Evolutionary conservation across 2,113 vertebrate genomes (phyloP).

Genomic region (Eulemur rufifrons): DNA sequence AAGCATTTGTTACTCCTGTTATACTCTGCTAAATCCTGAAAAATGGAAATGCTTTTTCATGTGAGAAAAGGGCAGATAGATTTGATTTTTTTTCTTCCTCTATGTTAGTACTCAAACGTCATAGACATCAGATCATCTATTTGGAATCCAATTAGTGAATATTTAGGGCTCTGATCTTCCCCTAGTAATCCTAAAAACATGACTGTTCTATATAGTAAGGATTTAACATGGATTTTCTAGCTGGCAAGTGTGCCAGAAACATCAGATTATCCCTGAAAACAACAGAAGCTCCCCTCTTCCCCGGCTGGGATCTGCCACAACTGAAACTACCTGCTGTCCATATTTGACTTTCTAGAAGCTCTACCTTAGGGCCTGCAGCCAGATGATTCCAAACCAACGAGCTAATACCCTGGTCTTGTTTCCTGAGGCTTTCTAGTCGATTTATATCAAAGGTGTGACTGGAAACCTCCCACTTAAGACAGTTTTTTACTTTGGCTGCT

Average conservation of each 20-base stretch:
- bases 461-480: neutral
- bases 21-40: neutral
- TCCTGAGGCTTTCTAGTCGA: constrained; percentile 53
- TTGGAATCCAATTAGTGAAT: constrained; percentile 51
- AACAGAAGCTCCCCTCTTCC: constrained; percentile 6
- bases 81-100: neutral
- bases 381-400: constrained; percentile 46
- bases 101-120: neutral
- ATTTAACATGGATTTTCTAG: constrained; percentile 36
- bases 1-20: neutral
- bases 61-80: neutral
- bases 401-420: constrained; percentile 36
- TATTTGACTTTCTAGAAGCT: constrained; percentile 63
- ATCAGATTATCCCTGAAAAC: constrained; percentile 47
- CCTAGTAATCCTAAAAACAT: constrained; percentile 21
- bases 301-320: constrained; percentile 31
- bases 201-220: constrained; percentile 7
- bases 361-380: neutral
- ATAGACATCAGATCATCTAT: neutral
- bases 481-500: constrained; percentile 10
- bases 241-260: constrained; percentile 26
- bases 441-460: constrained; percentile 30
- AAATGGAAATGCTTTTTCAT: neutral
- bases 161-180: constrained; percentile 44
- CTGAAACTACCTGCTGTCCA: constrained; percentile 16